Base-by-base conservation (phyloP, 2,797 vertebrate genomes). In the Melanogrammus aeglefinus region DNA sequence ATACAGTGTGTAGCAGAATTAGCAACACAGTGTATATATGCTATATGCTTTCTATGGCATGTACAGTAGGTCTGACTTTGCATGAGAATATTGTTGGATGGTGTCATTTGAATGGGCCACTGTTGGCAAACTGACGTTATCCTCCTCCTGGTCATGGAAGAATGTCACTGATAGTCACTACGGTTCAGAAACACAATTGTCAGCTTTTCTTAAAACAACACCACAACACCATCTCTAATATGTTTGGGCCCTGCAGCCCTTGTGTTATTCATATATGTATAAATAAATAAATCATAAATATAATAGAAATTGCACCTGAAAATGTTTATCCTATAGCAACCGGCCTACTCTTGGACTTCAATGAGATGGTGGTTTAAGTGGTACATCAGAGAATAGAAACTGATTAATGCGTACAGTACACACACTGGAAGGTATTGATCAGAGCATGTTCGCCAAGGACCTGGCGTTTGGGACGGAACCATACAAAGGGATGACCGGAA, bases 101-200 rank as follows among this genome's bases (percentile, higher is more conserved):
- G 77, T 81, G 80, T 75, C 76, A 73, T 86, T 86, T 6, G 82
- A 80, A 87, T 83, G 84, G 86, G 82, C 57, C 36, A 78, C 80
- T 63, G 79, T 75, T 66, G 63, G 57, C 75, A 38, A 69, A 13
- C 77, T 36, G 41, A 33, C 80, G 85, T 88, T 90, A 91, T 82
- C 72, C 79, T 87, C 90, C 82, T 80, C 75, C 77, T 24, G 82
- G 83, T 77, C 18, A 84, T 79, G 82, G 79, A 73, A 75, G 82
- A 82, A 81, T 24, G n/a, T 27, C n/a, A 24, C 57, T 24, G n/a
- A 27, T 27, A 9, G 57, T 77, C 78, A 74, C 83, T 81, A 27
- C 83, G 66, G 79, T 80, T 69, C 6, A 83, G 80, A 36, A 88
- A 79, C 85, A 83, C 76, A 73, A 35, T 39, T 71, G 79, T 85